phyloP scores from a whole-genome alignment of 2,797 vertebrate genomes.

The Tokudaia tokunoshimensis region DNA sequence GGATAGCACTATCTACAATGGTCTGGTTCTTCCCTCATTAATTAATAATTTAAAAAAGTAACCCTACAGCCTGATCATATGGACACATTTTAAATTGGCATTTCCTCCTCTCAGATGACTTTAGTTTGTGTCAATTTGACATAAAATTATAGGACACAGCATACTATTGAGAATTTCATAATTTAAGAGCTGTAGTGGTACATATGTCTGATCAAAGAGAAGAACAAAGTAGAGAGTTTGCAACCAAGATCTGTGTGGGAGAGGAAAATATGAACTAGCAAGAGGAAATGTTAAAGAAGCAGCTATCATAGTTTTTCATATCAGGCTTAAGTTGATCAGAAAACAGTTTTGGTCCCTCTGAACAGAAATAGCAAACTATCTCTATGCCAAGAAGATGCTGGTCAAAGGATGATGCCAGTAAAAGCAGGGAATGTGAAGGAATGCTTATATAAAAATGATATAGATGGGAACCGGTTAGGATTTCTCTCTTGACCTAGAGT shows the following conservation, averaged over 20 bases:
- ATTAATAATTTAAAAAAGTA: not conserved
- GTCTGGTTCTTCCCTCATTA: not conserved
- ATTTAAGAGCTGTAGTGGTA: not conserved
- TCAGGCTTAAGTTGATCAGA: not conserved
- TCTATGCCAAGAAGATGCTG: not conserved
- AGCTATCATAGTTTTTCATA: not conserved
- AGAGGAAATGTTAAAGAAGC: not conserved
- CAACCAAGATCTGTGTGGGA: not conserved
- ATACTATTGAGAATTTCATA: not conserved
- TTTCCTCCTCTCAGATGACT: not conserved
- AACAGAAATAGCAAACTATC: not conserved
- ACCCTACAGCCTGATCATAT: not conserved
- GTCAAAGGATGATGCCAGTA: not conserved
- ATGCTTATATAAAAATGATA: not conserved
- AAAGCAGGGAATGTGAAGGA: not conserved
- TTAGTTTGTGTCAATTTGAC: not conserved
- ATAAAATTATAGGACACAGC: not conserved
- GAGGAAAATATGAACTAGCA: not conserved
- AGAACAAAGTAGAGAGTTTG: not conserved
- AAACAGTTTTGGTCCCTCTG: not conserved
- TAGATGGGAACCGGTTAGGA: not conserved
- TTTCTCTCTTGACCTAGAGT: conserved; percentile 30
- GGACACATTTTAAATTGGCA: not conserved
- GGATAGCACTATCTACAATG: not conserved
- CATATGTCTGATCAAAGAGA: not conserved